These are phyloP conservation scores for Tuta absoluta DNA, from an alignment of 2,888 invertebrate genomes.

Conservation along the genomic window DNA sequence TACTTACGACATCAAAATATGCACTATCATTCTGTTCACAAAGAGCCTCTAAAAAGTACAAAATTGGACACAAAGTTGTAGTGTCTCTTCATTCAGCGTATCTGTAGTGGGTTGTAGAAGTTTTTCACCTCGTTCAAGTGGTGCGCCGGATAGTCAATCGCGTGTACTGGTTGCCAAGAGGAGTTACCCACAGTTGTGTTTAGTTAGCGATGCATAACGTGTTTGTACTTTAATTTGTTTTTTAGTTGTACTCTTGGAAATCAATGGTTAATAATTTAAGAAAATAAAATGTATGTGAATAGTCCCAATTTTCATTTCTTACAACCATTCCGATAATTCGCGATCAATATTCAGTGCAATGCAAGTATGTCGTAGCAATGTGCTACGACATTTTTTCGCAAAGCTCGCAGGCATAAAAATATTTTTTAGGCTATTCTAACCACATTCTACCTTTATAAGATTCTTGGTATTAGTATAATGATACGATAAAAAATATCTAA, in stretches of 20 bases:
- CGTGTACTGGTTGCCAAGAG: constrained; percentile 79
- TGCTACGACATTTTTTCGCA: constrained; percentile 2
- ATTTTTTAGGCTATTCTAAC: too few relatives aligned
- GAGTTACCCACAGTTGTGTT: constrained; percentile 82
- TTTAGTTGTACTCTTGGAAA: constrained; percentile 82
- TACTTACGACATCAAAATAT: neutral
- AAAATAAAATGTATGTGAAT: constrained; percentile 81
- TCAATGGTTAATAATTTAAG: constrained; percentile 82
- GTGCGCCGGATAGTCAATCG: constrained; percentile 77
- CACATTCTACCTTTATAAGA: too few relatives aligned
- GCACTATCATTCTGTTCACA: neutral
- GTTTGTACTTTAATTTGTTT: constrained; percentile 82
- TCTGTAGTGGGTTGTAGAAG: neutral
- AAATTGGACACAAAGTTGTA: neutral
- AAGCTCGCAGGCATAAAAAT: neutral
- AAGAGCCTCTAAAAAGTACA: constrained; percentile 1
- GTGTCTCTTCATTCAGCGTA: neutral
- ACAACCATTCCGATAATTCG: neutral
- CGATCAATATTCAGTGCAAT: too few relatives aligned
- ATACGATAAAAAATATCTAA: too few relatives aligned
- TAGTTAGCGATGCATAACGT: constrained; percentile 81
- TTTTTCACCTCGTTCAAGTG: constrained; percentile 66
- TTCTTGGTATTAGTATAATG: too few relatives aligned
- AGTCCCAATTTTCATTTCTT: constrained; percentile 33
- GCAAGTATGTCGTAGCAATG: neutral